Evolutionary conservation across 2,888 invertebrate species (phyloP).

Genomic region (Drosophila peninsularis): DNA sequence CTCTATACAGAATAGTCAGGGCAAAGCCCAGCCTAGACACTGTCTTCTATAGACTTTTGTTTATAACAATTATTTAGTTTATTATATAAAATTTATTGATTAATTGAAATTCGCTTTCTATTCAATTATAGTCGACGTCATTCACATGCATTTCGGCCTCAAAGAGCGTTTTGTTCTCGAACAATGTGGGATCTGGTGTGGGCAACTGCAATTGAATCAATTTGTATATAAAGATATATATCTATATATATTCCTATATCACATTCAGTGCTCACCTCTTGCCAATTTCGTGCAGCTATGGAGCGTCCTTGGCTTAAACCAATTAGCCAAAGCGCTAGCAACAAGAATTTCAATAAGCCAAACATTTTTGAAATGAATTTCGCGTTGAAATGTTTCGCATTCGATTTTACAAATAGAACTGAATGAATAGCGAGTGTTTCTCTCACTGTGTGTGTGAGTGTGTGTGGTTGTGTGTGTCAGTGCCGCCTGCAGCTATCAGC

Average conservation of each 20-base stretch:
- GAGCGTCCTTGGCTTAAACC: slow-evolving; percentile 56
- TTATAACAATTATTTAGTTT: neutral
- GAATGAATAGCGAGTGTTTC: slow-evolving; percentile 6
- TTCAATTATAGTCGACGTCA: slow-evolving; percentile 21
- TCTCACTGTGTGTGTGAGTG: neutral
- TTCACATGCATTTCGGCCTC: slow-evolving; percentile 30
- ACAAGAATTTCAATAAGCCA: slow-evolving; percentile 30
- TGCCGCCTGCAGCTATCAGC: slow-evolving; percentile 15
- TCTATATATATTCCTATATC: neutral
- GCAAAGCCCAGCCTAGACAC: no score
- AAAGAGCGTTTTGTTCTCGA: slow-evolving; percentile 29
- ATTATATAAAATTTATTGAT: neutral
- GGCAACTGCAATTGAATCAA: slow-evolving; percentile 18
- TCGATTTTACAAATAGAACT: slow-evolving; percentile 24
- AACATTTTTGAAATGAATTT: slow-evolving; percentile 49
- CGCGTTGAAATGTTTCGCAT: slow-evolving; percentile 19
- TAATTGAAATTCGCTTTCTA: neutral
- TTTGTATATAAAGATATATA: neutral
- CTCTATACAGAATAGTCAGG: neutral
- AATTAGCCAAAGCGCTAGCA: slow-evolving; percentile 48
- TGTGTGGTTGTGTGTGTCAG: neutral
- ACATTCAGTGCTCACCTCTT: slow-evolving; percentile 27
- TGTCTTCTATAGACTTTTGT: neutral
- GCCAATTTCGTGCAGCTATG: slow-evolving; percentile 16
- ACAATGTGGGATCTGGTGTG: slow-evolving; percentile 59